Evolutionary conservation across 2,888 invertebrate species (phyloP).

Genomic region (Punctoribates punctum): DNA sequence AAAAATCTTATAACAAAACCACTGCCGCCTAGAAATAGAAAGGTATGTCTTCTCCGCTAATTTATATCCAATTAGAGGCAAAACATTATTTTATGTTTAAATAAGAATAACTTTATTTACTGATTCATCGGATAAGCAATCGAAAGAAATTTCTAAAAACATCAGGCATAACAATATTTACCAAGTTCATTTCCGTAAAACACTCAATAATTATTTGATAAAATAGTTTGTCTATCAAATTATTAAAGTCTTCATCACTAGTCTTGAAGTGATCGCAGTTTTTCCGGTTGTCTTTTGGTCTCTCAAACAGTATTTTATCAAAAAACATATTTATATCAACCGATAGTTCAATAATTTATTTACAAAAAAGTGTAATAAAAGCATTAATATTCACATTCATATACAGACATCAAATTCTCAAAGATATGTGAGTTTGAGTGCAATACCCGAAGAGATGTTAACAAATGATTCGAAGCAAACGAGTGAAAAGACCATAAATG

Average conservation of each 20-base stretch:
- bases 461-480: slow-evolving; percentile 24
- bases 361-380: background rate
- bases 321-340: background rate
- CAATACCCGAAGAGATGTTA: slow-evolving; percentile 35
- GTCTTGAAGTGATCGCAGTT: too few relatives aligned
- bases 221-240: too few relatives aligned
- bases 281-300: background rate
- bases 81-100: background rate
- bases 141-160: background rate
- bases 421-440: slow-evolving; percentile 36
- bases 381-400: background rate
- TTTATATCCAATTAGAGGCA: background rate
- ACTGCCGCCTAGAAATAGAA: slow-evolving; percentile 2
- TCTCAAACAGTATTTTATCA: background rate
- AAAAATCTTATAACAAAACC: slow-evolving; percentile 12
- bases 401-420: background rate
- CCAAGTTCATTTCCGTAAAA: too few relatives aligned
- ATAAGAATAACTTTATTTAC: background rate
- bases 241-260: too few relatives aligned
- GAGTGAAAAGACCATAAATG: slow-evolving; percentile 7
- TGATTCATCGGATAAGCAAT: too few relatives aligned
- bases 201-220: too few relatives aligned
- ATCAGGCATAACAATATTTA: background rate
- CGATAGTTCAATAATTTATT: background rate
- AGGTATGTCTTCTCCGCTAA: background rate